phyloP scores from a whole-genome alignment of 2,888 invertebrate genomes.

The Zhuqinia jingwanae region DNA sequence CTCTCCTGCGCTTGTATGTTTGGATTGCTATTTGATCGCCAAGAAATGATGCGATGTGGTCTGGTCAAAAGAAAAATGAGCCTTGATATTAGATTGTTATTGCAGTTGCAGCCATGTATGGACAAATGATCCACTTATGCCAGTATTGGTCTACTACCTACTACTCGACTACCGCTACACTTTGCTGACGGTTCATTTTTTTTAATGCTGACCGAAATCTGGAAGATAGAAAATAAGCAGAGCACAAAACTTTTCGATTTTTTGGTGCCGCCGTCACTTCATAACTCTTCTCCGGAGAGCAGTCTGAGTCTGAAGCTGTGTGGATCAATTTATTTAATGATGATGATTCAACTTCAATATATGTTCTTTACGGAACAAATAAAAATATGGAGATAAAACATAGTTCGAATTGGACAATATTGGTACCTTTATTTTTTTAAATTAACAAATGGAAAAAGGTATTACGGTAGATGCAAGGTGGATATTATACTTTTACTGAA shows the following conservation, averaged over 20 bases:
- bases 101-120: slow-evolving; percentile 38
- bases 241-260: slow-evolving; percentile 14
- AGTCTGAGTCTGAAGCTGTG: slow-evolving; percentile 5
- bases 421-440: neutral
- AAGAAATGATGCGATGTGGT: slow-evolving; percentile 10
- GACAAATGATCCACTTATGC: slow-evolving; percentile 69
- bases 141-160: neutral
- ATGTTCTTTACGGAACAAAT: neutral
- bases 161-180: neutral
- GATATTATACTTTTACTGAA: no score
- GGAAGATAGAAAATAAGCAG: neutral
- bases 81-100: slow-evolving; percentile 63
- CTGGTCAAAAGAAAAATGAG: slow-evolving; percentile 61
- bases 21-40: slow-evolving; percentile 46
- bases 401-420: neutral
- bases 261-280: slow-evolving; percentile 31
- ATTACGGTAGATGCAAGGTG: no score
- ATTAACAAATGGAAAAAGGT: no score
- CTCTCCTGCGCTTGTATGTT: slow-evolving; percentile 32
- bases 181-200: slow-evolving; percentile 55
- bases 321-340: slow-evolving; percentile 18
- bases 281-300: slow-evolving; percentile 20
- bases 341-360: neutral
- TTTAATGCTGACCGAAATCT: slow-evolving; percentile 48
- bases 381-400: neutral